Base-by-base conservation (phyloP, 2,888 invertebrate genomes). In the Xylota segnis region DNA sequence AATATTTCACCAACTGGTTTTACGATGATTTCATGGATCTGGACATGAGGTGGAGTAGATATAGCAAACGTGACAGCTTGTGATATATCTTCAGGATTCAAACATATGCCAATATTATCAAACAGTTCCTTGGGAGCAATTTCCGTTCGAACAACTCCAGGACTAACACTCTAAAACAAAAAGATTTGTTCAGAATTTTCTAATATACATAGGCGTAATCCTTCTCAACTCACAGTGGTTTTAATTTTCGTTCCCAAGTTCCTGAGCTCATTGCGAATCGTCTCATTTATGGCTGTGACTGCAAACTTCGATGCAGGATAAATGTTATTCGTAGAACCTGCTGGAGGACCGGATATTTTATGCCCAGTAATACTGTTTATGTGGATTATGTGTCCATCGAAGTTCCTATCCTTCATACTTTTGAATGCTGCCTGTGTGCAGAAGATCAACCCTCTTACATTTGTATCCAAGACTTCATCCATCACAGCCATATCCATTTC, bases 351-450 rank as follows among this genome's bases (percentile, higher is more conserved):
- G 4, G 50, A 0, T 0, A 90, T 86, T 7, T 10, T 12, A 66
- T 90, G 90, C 9, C 89, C 89, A 12, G 83, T 71, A 14, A 88
- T 16, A 43, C 90, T 89, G 23, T 91, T 92, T 5, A 93, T 90
- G 58, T 92, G 90, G 43, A 93, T 90, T 23, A 93, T 90, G 77
- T 93, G 93, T 0, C 93, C 93, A 86, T 93, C 92, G n/a, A 83
- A 75, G 0, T 92, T 90, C 0, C 89, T 88, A 5, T 63, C 61
- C 37, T 87, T 91, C 93, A 93, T 93, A 0, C 92, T 92, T 0
- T 90, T 89, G 9, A 93, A 89, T 0, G 93, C 93, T 65, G 90
- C 91, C 0, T 93, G 90, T 0, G 92, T 90, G 88, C 93, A 93
- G 58, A 92, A 75, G 0, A 93, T 88, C 4, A 91, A 75, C 0